phyloP scores from a whole-genome alignment of 1,140 invertebrate species.

The Tetraneura akinire region DNA sequence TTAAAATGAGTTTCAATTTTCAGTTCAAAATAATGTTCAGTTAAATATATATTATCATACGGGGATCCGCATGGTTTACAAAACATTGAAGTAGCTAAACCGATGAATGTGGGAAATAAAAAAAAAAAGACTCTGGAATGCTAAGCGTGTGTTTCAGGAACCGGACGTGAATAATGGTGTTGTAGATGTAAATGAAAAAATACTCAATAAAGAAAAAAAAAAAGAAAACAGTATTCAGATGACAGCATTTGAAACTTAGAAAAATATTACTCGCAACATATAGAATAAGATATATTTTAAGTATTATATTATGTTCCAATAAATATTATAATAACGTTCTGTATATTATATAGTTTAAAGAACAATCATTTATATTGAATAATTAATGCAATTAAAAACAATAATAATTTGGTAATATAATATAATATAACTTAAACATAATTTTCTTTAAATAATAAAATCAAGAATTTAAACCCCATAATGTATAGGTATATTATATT shows the following conservation, averaged over 20 bases:
- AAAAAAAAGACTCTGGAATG: slow-evolving; percentile 21
- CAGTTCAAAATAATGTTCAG: not conserved
- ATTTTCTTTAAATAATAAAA: too few species aligned
- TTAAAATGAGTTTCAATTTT: too few species aligned
- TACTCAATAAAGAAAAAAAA: not conserved
- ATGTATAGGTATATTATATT: too few species aligned
- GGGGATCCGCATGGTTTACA: slow-evolving; percentile 12
- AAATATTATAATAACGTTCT: too few species aligned
- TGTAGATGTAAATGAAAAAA: slow-evolving; percentile 24
- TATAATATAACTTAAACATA: too few species aligned
- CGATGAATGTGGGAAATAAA: not conserved
- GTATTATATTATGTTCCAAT: too few species aligned
- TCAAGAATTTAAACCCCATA: too few species aligned
- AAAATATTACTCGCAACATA: not conserved
- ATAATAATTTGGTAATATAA: too few species aligned
- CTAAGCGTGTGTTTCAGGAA: slow-evolving; percentile 33
- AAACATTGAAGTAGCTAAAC: not conserved
- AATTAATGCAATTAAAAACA: too few species aligned
- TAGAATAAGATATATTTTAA: too few species aligned
- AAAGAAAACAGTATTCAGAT: slow-evolving; percentile 40
- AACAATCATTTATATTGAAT: too few species aligned
- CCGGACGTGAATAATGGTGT: slow-evolving; percentile 45
- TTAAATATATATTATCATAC: not conserved
- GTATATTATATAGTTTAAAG: too few species aligned
- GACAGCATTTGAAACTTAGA: slow-evolving; percentile 14